These are phyloP conservation scores for Drosophila rubida DNA, from an alignment of 2,888 invertebrate genomes.

Conservation along the genomic window DNA sequence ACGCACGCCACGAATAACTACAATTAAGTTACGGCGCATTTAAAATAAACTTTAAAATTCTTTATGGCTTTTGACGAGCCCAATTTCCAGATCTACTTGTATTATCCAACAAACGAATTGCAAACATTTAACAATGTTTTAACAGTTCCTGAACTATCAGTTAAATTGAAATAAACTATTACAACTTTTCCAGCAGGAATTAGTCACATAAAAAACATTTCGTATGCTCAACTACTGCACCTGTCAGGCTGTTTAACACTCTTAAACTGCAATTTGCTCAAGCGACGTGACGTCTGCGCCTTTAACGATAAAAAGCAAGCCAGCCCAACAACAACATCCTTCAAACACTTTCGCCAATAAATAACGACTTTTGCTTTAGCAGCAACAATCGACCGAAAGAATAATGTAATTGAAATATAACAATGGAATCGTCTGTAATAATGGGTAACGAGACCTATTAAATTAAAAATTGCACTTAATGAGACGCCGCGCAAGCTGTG, in stretches of 20 bases:
- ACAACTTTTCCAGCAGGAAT: not conserved
- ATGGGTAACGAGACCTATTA: slow-evolving; percentile 25
- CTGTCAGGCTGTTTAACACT: slow-evolving; percentile 34
- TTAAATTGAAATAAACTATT: not conserved
- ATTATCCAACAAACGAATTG: no score
- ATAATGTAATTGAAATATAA: slow-evolving; percentile 12
- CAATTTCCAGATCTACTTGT: no score
- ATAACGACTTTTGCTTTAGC: slow-evolving; percentile 8
- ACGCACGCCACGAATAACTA: no score
- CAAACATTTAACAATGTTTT: no score
- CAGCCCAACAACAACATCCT: slow-evolving; percentile 3
- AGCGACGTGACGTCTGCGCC: slow-evolving; percentile 54
- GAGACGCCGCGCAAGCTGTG: slow-evolving; percentile 29
- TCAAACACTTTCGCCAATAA: slow-evolving; percentile 52
- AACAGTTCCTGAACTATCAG: not conserved
- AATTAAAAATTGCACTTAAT: slow-evolving; percentile 62
- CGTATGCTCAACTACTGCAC: slow-evolving; percentile 16
- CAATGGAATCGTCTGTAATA: slow-evolving; percentile 41
- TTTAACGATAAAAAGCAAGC: slow-evolving; percentile 14
- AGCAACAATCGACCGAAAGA: slow-evolving; percentile 3
- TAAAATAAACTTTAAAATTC: no score
- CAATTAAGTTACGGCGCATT: no score
- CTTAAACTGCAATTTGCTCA: slow-evolving; percentile 19
- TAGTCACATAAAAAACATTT: slow-evolving; percentile 1
- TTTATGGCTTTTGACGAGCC: no score